Conservation (phyloP, 2,797 vertebrate genomes). For the Cossypha heuglini region DNA sequence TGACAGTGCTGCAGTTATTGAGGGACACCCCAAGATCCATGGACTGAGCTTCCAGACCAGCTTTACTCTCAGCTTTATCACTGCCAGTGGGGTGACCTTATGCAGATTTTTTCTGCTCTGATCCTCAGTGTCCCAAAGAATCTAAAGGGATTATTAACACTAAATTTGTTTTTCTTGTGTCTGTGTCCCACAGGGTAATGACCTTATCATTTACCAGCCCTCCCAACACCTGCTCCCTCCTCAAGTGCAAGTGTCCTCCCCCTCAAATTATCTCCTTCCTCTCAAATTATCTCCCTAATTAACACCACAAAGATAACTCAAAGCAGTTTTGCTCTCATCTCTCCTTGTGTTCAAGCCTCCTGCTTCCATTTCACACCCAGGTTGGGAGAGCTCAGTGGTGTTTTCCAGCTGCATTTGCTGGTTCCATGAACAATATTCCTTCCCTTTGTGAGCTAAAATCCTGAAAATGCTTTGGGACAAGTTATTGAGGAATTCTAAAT, state of each 20-base stretch:
- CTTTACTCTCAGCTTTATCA: neutral
- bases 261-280: neutral
- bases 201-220: neutral
- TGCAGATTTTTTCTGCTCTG: neutral
- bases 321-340: neutral
- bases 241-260: neutral
- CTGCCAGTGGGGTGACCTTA: neutral
- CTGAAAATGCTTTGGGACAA: accelerated
- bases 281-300: neutral
- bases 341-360: neutral
- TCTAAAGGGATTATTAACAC: neutral
- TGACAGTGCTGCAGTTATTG: neutral
- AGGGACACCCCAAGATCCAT: neutral
- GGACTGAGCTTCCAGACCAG: neutral
- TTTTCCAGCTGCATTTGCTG: neutral
- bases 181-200: neutral
- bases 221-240: neutral
- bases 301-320: neutral
- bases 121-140: accelerated
- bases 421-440: neutral
- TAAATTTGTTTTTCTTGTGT: neutral
- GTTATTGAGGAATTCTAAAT: neutral
- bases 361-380: neutral
- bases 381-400: neutral
- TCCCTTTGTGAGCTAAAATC: neutral